Evolutionary conservation across 2,888 invertebrate species (phyloP), one percentile per base, ranked within the genome.

Genomic region (Colletes collaris): DNA sequence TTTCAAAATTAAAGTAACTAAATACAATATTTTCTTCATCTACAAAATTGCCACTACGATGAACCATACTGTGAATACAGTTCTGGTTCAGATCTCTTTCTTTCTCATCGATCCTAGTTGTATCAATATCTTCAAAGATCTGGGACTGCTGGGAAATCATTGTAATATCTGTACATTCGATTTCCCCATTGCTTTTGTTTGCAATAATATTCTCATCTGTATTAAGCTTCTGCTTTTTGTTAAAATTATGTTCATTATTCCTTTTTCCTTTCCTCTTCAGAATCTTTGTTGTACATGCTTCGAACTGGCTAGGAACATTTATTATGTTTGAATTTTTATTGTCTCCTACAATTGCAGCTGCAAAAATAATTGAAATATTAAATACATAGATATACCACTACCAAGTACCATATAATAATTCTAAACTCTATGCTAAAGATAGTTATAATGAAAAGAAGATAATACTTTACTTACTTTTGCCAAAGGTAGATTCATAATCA

Each of bases 291-390:
- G 27, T 27, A 27, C 6, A 4, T 7, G 5, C 10, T 2, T 5
- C 10, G 35, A 11, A n/a, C 10, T 60, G 7, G 8, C 27, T 6
- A 19, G 0, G 2, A 13, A 8, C 10, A 11, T n/a, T 35, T 44
- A 70, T 11, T 6, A 49, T 1, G 27, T 53, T 49, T 16, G 10
- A 59, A n/a, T 65, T 64, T 8, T 46, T 40, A 46, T 64, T 37
- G 7, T n/a, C 2, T 4, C 4, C 2, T 6, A 7, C 10, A 16
- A 35, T 13, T 27, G 10, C 10, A 16, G 10, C 49, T 55, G 8
- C n/a, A 49, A 3, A 40, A 46, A 16, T 16, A 58, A 53, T 8
- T 40, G 10, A 8, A 3, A 40, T 50, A 35, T 0, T n/a, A 10
- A 49, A 2, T 11, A n/a, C 6, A 40, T 40, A 52, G 2, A 69